A percentile compares a stretch with the other conserved stretches of the same genome.
Evolutionary conservation across 2,113 vertebrate genomes (phyloP).

Genomic region (Myrmecobius fasciatus): DNA sequence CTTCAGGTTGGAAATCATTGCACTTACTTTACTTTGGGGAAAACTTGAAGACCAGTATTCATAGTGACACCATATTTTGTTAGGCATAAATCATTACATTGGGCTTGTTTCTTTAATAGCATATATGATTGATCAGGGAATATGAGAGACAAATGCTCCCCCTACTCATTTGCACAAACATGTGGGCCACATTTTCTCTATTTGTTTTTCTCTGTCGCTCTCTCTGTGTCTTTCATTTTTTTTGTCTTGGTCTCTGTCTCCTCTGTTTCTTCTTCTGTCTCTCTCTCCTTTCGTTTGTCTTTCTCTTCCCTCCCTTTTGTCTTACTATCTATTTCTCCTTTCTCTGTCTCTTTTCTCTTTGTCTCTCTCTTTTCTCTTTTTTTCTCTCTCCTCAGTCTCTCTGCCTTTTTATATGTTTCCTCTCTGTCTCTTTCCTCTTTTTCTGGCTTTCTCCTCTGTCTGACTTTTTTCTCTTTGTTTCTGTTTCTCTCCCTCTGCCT

Average conservation of each 20-base stretch:
- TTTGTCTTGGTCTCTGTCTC: background rate
- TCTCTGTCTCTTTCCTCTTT: background rate
- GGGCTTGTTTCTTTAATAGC: background rate
- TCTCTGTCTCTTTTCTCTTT: background rate
- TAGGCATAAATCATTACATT: background rate
- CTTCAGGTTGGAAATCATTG: background rate
- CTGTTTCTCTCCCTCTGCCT: background rate
- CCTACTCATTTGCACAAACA: background rate
- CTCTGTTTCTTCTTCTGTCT: no score
- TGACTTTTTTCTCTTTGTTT: background rate
- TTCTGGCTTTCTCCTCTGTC: background rate
- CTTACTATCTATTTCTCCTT: no score
- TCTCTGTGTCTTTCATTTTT: background rate
- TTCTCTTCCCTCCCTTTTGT: no score
- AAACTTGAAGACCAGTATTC: background rate
- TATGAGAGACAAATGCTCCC: background rate
- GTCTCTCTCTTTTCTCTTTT: no score
- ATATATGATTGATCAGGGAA: background rate
- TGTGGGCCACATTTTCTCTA: background rate
- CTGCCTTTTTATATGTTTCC: no score
- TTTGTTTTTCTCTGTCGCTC: background rate
- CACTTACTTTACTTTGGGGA: background rate
- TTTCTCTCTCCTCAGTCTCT: no score
- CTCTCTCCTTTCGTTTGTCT: background rate
- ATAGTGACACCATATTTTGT: background rate